Conservation (phyloP, 2,797 vertebrate genomes). For the Chaunax sp. region DNA sequence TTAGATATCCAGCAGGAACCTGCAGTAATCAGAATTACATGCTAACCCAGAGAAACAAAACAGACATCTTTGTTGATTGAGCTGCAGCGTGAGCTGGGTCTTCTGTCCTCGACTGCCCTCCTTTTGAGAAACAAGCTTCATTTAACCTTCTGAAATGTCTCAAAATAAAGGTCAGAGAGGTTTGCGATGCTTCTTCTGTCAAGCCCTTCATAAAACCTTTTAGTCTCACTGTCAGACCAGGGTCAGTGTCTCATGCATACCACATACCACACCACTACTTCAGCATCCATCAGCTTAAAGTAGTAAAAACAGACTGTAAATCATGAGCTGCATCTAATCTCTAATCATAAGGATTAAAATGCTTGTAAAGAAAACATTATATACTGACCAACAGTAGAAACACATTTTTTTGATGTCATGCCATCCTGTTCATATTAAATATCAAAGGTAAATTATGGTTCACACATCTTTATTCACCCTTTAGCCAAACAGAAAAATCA, state of each 20-base stretch:
- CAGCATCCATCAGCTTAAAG: not conserved
- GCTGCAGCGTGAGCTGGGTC: not conserved
- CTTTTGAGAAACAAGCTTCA: slow-evolving; percentile 2
- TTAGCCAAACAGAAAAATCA: too few species aligned
- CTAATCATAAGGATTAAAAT: not conserved
- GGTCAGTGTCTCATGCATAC: slow-evolving; percentile 13
- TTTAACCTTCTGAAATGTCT: slow-evolving; percentile 1
- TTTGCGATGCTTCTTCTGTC: slow-evolving; percentile 15
- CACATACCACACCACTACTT: not conserved
- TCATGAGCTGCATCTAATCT: not conserved
- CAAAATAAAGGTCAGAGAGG: slow-evolving; percentile 18
- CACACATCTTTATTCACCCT: too few species aligned
- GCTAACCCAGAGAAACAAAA: not conserved
- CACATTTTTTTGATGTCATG: too few species aligned
- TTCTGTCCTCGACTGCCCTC: not conserved
- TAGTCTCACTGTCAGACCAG: slow-evolving; percentile 13
- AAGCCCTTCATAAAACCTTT: not conserved
- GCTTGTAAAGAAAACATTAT: not conserved
- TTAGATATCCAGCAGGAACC: slow-evolving; percentile 35
- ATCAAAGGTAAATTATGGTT: too few species aligned
- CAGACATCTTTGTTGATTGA: slow-evolving; percentile 12
- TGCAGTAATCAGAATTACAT: slow-evolving; percentile 7
- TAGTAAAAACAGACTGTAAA: not conserved
- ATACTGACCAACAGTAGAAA: too few species aligned
- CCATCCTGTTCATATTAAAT: too few species aligned